These are phyloP conservation scores for Rhorus exstirpatorius DNA, from an alignment of 2,888 invertebrate species.

Conservation along the genomic window DNA sequence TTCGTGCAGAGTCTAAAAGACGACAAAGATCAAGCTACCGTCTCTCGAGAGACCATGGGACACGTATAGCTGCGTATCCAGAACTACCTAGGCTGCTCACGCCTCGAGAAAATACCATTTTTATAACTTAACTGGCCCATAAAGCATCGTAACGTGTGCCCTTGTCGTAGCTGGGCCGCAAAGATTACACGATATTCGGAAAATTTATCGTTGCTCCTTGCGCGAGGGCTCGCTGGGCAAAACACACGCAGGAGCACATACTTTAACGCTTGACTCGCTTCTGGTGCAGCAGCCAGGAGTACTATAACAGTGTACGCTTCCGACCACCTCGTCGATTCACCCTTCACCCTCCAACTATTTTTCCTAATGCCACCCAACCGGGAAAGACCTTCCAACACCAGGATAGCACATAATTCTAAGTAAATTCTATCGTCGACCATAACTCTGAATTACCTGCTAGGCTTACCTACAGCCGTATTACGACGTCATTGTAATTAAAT, in stretches of 20 bases:
- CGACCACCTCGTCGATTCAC: slow-evolving; percentile 10
- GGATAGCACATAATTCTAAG: slow-evolving; percentile 56
- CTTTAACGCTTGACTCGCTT: slow-evolving; percentile 23
- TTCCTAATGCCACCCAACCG: not conserved
- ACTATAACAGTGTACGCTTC: not conserved
- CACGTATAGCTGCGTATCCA: not conserved
- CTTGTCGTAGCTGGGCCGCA: slow-evolving; percentile 65
- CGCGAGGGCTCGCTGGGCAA: slow-evolving; percentile 28
- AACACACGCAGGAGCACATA: slow-evolving; percentile 33
- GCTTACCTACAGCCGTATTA: slow-evolving; percentile 51
- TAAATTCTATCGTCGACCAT: slow-evolving; percentile 61
- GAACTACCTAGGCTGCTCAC: not conserved
- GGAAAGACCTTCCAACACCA: slow-evolving; percentile 39
- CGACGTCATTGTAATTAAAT: slow-evolving; percentile 68
- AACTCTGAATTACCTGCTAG: slow-evolving; percentile 62
- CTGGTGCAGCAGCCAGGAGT: not conserved
- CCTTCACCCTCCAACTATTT: slow-evolving; percentile 24
- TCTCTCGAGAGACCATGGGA: not conserved
- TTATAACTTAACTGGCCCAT: slow-evolving; percentile 67
- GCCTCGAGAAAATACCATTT: slow-evolving; percentile 59
- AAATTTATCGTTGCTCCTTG: slow-evolving; percentile 69
- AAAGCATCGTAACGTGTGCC: slow-evolving; percentile 59
- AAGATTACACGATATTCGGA: slow-evolving; percentile 71
- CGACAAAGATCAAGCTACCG: slow-evolving; percentile 36
- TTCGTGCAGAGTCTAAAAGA: not conserved